These are phyloP conservation scores for Eristalinus sepulchralis DNA, from an alignment of 2,888 invertebrate genomes.

Conservation along the genomic window DNA sequence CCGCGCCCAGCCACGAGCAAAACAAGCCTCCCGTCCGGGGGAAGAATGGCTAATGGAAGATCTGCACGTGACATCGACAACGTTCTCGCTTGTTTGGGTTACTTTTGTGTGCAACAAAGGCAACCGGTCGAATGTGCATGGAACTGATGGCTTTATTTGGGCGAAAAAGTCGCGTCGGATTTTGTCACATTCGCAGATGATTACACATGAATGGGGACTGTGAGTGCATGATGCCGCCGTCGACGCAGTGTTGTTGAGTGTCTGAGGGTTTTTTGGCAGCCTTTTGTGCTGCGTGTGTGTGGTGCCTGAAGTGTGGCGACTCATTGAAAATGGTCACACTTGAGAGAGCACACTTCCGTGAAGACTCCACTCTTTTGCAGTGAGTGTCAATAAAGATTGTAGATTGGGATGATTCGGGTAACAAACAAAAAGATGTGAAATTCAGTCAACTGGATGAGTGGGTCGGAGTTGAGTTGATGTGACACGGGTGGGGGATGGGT, in stretches of 20 bases:
- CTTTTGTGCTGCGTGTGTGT: not conserved
- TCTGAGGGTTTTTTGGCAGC: slow-evolving; percentile 22
- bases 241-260: not conserved
- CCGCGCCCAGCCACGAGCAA: slow-evolving; percentile 26
- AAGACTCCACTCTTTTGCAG: not conserved
- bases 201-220: slow-evolving; percentile 44
- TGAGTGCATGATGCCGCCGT: not conserved
- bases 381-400: not conserved
- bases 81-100: not conserved
- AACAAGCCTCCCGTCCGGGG: slow-evolving; percentile 10
- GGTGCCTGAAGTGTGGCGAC: slow-evolving; percentile 17
- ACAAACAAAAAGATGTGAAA: not conserved
- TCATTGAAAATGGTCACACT: slow-evolving; percentile 35
- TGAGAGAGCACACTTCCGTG: slow-evolving; percentile 3
- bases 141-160: slow-evolving; percentile 52
- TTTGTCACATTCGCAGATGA: slow-evolving; percentile 56
- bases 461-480: not conserved
- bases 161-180: slow-evolving; percentile 38
- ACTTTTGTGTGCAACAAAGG: slow-evolving; percentile 48
- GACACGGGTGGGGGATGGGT: not conserved
- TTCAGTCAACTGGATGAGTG: not conserved
- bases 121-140: slow-evolving; percentile 31
- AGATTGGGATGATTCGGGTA: not conserved
- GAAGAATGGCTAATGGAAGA: slow-evolving; percentile 64
- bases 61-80: slow-evolving; percentile 67